phyloP scores from a whole-genome alignment of 1,140 invertebrate genomes.

The honey bee (Apis mellifera) region DNA sequence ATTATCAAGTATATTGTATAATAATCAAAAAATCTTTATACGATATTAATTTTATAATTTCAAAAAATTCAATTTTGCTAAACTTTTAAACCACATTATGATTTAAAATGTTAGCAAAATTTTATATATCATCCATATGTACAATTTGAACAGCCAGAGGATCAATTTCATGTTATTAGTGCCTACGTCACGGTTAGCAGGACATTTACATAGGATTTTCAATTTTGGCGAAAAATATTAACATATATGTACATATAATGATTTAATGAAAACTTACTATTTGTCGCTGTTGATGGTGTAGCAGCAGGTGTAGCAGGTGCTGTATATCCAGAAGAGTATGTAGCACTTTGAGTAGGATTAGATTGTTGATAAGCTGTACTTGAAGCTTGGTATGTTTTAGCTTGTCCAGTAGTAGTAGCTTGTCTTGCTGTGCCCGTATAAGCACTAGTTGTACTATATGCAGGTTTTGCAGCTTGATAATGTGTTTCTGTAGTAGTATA shows the following conservation, averaged over 20 bases:
- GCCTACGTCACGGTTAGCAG: constrained; percentile 61
- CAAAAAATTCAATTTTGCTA: constrained; percentile 29
- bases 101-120: constrained; percentile 49
- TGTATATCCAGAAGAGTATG: constrained; percentile 79
- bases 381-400: constrained; percentile 80
- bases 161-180: constrained; percentile 78
- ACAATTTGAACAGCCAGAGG: constrained; percentile 68
- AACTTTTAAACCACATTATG: constrained; percentile 23
- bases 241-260: neutral
- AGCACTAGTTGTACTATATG: constrained; percentile 85
- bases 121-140: constrained; percentile 6
- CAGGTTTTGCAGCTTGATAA: constrained; percentile 82
- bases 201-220: constrained; percentile 34
- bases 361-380: constrained; percentile 79
- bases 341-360: constrained; percentile 78
- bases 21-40: neutral
- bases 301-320: constrained; percentile 84
- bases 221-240: constrained; percentile 33
- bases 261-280: constrained; percentile 75
- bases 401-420: constrained; percentile 82
- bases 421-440: constrained; percentile 84
- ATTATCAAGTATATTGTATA: neutral
- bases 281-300: constrained; percentile 79
- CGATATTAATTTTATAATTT: neutral
- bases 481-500: constrained; percentile 88